Evolutionary conservation across 2,113 vertebrate species (phyloP), one percentile per base, ranked within the genome.

Genomic region (Plectropomus leopardus): DNA sequence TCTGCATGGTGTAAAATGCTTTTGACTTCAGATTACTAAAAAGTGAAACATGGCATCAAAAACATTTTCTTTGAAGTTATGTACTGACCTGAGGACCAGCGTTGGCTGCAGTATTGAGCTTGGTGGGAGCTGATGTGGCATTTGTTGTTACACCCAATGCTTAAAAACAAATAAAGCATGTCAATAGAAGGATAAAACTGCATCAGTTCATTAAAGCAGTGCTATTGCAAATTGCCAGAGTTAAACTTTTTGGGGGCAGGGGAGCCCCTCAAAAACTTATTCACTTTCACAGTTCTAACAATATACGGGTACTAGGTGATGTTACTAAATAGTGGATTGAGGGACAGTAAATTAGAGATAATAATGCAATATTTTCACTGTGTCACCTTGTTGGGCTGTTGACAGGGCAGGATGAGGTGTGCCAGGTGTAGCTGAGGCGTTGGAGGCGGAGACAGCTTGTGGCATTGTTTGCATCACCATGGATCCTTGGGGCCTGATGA

Each of bases 401-500:
- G 96, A 93, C 47, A 92, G n/a, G 19, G 94, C 58, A 47, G 94
- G 92, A 47, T 96, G 95, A 48, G 95, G 93, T 44, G 94, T 91
- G 42, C 93, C 93, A 15, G 94, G 91, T 66, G 95, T 87, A 0
- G 95, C 93, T 44, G 95, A 88, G 5, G 96, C 93, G 0, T 95
- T 96, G 70, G 96, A 93, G 51, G 95, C 92, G 26, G 94, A 89
- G 51, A 95, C 94, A 3, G 95, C 67, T 57, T 95, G 96, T 40
- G 96, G 92, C 55, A 96, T 85, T 0, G 96, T 92, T 85, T 96
- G 97, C 95, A 98, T 96, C 42, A 98, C 96, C 94, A 97, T 95
- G 0, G 96, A 94, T 17, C 95, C 94, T 80, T 96, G 96, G 7
- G 96, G 96, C 66, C 96, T 92, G 61, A 97, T 94, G 76, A 97